Evolutionary conservation across 2,797 vertebrate genomes (phyloP).

Genomic region (Podarcis lilfordi): DNA sequence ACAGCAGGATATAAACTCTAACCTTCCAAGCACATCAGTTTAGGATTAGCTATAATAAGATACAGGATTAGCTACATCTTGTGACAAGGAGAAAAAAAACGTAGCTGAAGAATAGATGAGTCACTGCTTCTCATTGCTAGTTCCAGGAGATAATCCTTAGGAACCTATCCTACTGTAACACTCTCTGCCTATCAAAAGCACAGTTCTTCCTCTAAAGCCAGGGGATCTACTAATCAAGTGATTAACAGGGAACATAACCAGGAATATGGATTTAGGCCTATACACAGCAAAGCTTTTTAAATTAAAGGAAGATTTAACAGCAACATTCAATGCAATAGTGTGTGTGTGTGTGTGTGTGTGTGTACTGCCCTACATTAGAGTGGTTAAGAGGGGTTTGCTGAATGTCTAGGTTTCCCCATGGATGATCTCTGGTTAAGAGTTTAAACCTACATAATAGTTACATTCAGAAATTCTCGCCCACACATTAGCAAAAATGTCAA

Average conservation of each 20-base stretch:
- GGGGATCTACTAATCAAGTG: background rate
- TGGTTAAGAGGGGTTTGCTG: background rate
- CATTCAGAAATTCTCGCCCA: background rate
- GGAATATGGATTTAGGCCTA: background rate
- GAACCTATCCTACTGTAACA: background rate
- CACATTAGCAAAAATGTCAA: background rate
- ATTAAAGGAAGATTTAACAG: background rate
- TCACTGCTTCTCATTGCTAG: background rate
- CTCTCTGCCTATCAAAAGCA: background rate
- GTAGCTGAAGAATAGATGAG: background rate
- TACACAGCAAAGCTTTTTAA: background rate
- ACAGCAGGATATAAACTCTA: background rate
- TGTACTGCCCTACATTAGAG: background rate
- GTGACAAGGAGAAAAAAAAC: background rate
- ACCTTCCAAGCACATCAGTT: background rate
- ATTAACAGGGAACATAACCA: background rate
- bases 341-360: no score
- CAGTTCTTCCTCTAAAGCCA: background rate
- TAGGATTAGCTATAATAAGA: conserved; percentile 8
- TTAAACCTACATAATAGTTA: background rate
- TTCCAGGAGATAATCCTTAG: background rate
- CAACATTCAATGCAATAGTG: no score
- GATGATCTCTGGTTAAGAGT: background rate
- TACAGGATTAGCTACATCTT: conserved; percentile 9
- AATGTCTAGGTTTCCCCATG: background rate